Conservation (phyloP, 2,888 invertebrate species). For the Phaedon cochleariae region DNA sequence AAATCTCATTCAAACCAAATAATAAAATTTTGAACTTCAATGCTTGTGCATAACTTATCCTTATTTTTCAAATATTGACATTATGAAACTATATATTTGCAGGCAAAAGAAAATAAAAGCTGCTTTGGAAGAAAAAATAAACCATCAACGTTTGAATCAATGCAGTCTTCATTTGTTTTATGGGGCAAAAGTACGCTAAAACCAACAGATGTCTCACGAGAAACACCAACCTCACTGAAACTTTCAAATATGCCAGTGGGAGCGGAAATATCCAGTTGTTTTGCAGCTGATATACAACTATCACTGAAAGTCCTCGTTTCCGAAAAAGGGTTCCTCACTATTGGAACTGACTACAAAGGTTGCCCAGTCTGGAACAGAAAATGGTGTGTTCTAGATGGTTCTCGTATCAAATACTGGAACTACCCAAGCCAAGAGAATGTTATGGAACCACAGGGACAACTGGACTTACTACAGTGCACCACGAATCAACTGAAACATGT, state of each 20-base stretch:
- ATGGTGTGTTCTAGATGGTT: slow-evolving; percentile 32
- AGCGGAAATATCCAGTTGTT: too few relatives aligned
- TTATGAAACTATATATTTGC: not conserved
- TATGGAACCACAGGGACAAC: slow-evolving; percentile 19
- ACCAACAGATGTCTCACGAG: not conserved
- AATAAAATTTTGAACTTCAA: too few relatives aligned
- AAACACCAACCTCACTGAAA: too few relatives aligned
- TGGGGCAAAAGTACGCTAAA: slow-evolving; percentile 21
- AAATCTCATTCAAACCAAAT: too few relatives aligned
- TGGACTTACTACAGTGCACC: slow-evolving; percentile 21
- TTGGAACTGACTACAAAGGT: slow-evolving; percentile 19
- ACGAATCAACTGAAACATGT: slow-evolving; percentile 17
- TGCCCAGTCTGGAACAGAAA: slow-evolving; percentile 29
- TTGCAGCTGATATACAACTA: slow-evolving; percentile 16
- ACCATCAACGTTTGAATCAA: not conserved
- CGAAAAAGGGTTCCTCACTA: too few relatives aligned
- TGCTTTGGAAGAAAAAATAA: not conserved
- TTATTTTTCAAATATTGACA: too few relatives aligned
- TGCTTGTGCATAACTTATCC: too few relatives aligned
- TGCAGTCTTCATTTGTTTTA: slow-evolving; percentile 8
- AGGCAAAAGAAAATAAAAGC: not conserved
- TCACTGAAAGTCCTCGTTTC: too few relatives aligned
- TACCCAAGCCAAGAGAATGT: too few relatives aligned
- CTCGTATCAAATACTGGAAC: slow-evolving; percentile 31
- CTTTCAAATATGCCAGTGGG: too few relatives aligned